Base-by-base conservation (phyloP, 2,797 vertebrate genomes). In the Phyllotis vaccarum region DNA sequence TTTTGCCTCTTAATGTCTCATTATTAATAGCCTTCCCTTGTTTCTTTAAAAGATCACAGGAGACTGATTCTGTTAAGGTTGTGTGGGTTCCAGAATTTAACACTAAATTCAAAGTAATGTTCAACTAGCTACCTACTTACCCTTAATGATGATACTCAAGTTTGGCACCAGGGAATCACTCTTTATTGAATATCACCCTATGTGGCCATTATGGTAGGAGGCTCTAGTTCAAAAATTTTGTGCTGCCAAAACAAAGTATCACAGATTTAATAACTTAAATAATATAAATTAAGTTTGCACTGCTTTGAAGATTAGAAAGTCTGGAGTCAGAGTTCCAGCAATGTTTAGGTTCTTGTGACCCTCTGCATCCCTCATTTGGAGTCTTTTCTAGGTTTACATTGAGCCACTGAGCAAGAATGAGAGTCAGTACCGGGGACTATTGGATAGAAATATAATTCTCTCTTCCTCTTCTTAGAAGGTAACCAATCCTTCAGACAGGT, bases 21-120 rank as follows among this genome's bases (percentile, higher is more conserved):
- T 64, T 93, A 89, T 87, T 87, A 95, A 93, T 68, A 94, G 29
- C 10, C 5, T 27, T 27, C 80, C 43, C 62, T 70, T 52, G 4
- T 21, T 90, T 58, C 4, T 79, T 68, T 75, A 89, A 62, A 68
- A 82, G 16, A 88, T 43, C 14, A 90, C 46, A 54, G 49, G 43
- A 40, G 21, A 19, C 14, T 80, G 75, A 85, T 37, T 9, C 40
- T 91, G 27, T 9, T 64, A 31, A 87, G 40, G 9, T 6, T 56
- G 3, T 88, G 3, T 68, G 13, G 46, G 68, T 94, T 52, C 66
- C 72, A 85, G 54, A 96, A 88, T 17, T 86, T 86, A 79, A 49
- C 1, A 89, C 22, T 60, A 19, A 19, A 87, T 85, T 89, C 37
- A 78, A 80, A 86, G 43, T 14, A 92, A n/a, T 7, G 37, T 22